A percentile compares a stretch with the other conserved stretches of the same genome.
Conservation (phyloP, 2,113 vertebrate species). For the Zosterops lateralis region DNA sequence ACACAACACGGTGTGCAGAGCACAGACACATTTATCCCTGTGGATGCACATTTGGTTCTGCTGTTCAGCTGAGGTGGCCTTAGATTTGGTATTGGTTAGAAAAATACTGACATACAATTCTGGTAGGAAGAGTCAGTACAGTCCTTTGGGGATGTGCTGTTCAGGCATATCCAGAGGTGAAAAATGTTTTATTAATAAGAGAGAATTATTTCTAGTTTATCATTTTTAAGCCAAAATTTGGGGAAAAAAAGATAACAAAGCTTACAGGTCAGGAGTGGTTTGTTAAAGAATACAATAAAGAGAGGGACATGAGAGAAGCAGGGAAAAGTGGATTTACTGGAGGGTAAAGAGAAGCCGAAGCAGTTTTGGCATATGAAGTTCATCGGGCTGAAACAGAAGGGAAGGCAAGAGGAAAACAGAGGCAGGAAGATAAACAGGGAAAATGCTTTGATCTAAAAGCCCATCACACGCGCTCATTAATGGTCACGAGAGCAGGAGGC, state of each 20-base stretch:
- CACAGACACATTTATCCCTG: fast-evolving
- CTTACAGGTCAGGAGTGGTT: neutral
- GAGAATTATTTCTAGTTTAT: neutral
- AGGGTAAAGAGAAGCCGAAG: neutral
- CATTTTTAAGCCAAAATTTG: neutral
- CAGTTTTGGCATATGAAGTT: neutral
- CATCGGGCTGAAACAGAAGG: neutral
- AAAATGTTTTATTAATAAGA: too few relatives aligned
- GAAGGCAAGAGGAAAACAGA: neutral
- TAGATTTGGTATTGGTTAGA: neutral
- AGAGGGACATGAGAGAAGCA: neutral
- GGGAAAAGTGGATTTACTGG: neutral
- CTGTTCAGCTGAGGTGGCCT: neutral
- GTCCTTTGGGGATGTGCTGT: neutral
- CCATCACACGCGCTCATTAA: neutral
- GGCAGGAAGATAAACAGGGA: neutral
- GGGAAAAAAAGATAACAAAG: neutral
- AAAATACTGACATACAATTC: neutral
- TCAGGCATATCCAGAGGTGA: neutral
- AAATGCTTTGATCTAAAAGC: neutral
- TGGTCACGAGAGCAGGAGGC: neutral
- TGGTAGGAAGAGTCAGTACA: neutral
- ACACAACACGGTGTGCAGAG: fast-evolving
- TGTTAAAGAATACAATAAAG: neutral
- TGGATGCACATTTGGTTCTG: fast-evolving